These are phyloP conservation scores for Girardia tigrina DNA, from an alignment of 2,888 invertebrate genomes.

Conservation along the genomic window DNA sequence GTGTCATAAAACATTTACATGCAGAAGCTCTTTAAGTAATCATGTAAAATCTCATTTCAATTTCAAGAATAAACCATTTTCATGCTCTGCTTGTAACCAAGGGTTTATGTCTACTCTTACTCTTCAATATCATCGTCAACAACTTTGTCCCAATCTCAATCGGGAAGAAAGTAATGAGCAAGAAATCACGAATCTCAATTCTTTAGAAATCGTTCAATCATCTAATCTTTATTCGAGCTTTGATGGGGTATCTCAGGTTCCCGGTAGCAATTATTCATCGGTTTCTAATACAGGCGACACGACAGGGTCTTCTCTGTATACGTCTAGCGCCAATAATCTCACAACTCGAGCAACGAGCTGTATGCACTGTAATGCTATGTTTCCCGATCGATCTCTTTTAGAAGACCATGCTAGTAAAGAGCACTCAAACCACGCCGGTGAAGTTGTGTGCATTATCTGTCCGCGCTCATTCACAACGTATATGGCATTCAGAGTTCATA, in stretches of 20 bases:
- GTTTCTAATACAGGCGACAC: not conserved
- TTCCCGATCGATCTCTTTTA: not conserved
- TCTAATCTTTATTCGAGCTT: not conserved
- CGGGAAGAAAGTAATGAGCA: not conserved
- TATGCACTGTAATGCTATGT: slow-evolving; percentile 12
- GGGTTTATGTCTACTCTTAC: slow-evolving; percentile 6
- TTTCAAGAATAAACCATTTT: not conserved
- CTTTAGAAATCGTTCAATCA: not conserved
- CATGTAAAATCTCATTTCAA: slow-evolving; percentile 27
- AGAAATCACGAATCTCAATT: not conserved
- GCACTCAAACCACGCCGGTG: slow-evolving; percentile 20
- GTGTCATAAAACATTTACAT: slow-evolving; percentile 17
- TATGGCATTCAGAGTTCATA: slow-evolving; percentile 24
- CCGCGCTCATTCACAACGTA: slow-evolving; percentile 20
- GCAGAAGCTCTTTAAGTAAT: slow-evolving; percentile 9
- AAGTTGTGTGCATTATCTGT: slow-evolving; percentile 26
- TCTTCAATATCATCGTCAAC: not conserved
- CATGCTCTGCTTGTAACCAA: slow-evolving; percentile 3
- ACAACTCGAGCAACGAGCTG: not conserved
- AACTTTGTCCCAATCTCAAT: slow-evolving; percentile 3
- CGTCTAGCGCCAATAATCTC: not conserved
- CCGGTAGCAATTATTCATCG: not conserved
- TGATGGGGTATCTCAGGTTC: slow-evolving; percentile 5
- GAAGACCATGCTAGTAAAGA: slow-evolving; percentile 21
- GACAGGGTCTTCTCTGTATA: slow-evolving; percentile 14